Evolutionary conservation across 2,888 invertebrate species (phyloP).

Genomic region (Protula sp.): DNA sequence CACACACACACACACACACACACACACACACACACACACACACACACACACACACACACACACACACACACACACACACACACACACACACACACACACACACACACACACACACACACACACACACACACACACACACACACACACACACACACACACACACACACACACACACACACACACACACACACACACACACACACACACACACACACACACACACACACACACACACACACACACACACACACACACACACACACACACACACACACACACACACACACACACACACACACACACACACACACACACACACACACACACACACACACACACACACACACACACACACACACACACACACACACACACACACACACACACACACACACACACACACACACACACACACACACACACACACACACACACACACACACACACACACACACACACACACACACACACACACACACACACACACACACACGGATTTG

Average conservation of each 20-base stretch:
- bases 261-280: neutral
- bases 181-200: slow-evolving; percentile 13
- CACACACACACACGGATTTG: slow-evolving; percentile 1
- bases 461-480: neutral
- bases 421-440: neutral
- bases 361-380: neutral
- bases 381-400: neutral
- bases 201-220: slow-evolving; percentile 12
- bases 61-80: slow-evolving; percentile 4
- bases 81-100: slow-evolving; percentile 5
- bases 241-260: slow-evolving; percentile 1
- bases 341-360: neutral
- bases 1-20: slow-evolving; percentile 1
- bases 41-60: slow-evolving; percentile 4
- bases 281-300: neutral
- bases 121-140: slow-evolving; percentile 6
- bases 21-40: slow-evolving; percentile 3
- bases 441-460: neutral
- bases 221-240: slow-evolving; percentile 11
- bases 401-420: neutral
- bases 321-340: neutral
- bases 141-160: slow-evolving; percentile 10
- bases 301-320: neutral
- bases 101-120: slow-evolving; percentile 8
- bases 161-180: slow-evolving; percentile 11